A percentile compares a stretch with the other conserved stretches of the same genome.
phyloP scores from a whole-genome alignment of 2,113 vertebrate genomes.

The Entosphenus tridentatus region DNA sequence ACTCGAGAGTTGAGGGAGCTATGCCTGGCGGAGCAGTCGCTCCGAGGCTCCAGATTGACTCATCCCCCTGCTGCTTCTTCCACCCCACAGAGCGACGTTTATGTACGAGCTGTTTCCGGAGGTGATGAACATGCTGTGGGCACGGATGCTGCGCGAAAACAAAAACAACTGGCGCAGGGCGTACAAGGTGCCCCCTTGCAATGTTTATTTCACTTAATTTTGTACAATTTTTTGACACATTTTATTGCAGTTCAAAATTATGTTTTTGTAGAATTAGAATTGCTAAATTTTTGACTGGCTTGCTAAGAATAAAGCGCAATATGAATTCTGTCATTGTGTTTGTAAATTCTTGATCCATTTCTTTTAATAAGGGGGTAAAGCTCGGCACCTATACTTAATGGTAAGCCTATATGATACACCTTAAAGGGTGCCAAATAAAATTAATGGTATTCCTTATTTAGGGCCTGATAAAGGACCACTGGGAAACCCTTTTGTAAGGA shows the following conservation, averaged over 20 bases:
- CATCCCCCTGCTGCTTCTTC: not conserved
- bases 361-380: too few relatives aligned
- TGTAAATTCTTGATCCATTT: too few relatives aligned
- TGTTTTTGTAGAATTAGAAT: not conserved
- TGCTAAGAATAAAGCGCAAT: constrained; percentile 7
- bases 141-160: constrained; percentile 87
- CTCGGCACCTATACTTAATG: too few relatives aligned
- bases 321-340: not conserved
- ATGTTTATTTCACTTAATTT: too few relatives aligned
- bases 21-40: too few relatives aligned
- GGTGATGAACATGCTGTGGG: constrained; percentile 98
- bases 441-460: too few relatives aligned
- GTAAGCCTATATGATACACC: too few relatives aligned
- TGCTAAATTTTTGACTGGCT: not conserved
- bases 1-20: too few relatives aligned
- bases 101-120: constrained; percentile 99
- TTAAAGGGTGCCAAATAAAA: too few relatives aligned
- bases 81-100: constrained; percentile 46
- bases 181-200: constrained; percentile 53
- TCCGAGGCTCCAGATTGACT: too few relatives aligned
- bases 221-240: not conserved
- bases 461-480: too few relatives aligned
- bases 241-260: not conserved
- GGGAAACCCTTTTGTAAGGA: too few relatives aligned
- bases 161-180: constrained; percentile 98